Evolutionary conservation across 1,140 invertebrate genomes (phyloP).

Genomic region (Lordiphosa stackelbergi): DNA sequence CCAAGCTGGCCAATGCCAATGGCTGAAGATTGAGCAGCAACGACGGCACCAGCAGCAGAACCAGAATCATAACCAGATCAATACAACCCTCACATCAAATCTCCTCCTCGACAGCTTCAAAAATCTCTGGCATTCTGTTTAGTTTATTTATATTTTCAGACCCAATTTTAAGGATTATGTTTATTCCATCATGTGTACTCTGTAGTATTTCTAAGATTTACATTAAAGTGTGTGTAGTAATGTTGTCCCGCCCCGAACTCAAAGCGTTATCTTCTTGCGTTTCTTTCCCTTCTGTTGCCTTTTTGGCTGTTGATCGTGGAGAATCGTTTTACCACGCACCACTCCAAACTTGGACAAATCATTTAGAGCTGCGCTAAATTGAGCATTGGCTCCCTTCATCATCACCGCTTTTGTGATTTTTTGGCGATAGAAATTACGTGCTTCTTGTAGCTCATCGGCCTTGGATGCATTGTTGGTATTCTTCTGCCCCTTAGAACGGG

Average conservation of each 20-base stretch:
- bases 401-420: slow-evolving; percentile 17
- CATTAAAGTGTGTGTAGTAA: slow-evolving; percentile 70
- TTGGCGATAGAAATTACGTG: slow-evolving; percentile 2
- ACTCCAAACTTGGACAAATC: slow-evolving; percentile 13
- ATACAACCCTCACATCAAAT: too few species aligned
- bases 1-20: slow-evolving; percentile 59
- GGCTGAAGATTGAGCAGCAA: slow-evolving; percentile 23
- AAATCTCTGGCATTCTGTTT: slow-evolving; percentile 39
- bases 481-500: neutral
- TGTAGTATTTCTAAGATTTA: slow-evolving; percentile 60
- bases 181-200: slow-evolving; percentile 51
- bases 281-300: neutral
- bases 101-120: too few species aligned
- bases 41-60: neutral
- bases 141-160: slow-evolving; percentile 66
- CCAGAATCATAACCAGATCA: neutral
- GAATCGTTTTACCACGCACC: neutral
- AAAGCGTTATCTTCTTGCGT: neutral
- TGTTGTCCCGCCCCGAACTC: slow-evolving; percentile 35
- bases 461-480: neutral
- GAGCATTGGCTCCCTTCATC: accelerated
- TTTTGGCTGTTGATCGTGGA: neutral
- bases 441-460: too few species aligned
- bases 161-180: slow-evolving; percentile 3
- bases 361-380: neutral